A percentile compares a stretch with the other conserved stretches of the same genome.
Conservation (phyloP, 2,888 invertebrate species). For the Oligia fasciuncula region DNA sequence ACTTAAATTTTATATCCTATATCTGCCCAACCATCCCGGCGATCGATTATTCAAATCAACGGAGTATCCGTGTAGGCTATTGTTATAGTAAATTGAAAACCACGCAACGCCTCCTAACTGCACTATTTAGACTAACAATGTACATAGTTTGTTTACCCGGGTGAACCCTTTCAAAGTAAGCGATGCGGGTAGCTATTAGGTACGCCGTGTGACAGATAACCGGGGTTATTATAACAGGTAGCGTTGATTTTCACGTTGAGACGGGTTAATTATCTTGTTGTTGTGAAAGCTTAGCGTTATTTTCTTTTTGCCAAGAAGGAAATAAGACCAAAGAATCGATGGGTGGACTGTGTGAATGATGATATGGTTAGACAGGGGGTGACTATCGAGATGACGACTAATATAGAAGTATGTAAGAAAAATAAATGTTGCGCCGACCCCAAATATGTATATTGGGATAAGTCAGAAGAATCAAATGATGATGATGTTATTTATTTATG, state of each 20-base stretch:
- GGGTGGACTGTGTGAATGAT: no score
- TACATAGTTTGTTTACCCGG: constrained; percentile 59
- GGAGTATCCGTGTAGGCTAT: constrained; percentile 64
- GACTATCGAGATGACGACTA: no score
- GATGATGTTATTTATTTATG: no score
- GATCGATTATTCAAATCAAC: constrained; percentile 67
- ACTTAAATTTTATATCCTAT: constrained; percentile 51
- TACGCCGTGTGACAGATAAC: constrained; percentile 39
- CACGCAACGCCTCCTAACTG: constrained; percentile 67
- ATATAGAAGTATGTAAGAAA: no score
- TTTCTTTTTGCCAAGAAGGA: neutral
- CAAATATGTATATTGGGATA: no score
- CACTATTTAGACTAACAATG: constrained; percentile 62
- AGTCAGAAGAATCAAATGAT: no score
- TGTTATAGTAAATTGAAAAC: constrained; percentile 76
- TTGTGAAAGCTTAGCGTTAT: neutral
- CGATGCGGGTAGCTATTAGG: constrained; percentile 37
- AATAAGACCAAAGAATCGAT: no score
- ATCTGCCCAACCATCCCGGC: constrained; percentile 23
- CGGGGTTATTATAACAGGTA: constrained; percentile 25
- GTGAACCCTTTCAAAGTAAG: constrained; percentile 49
- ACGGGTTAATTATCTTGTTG: constrained; percentile 22
- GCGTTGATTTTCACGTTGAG: constrained; percentile 23
- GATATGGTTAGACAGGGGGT: no score
- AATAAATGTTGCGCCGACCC: no score